phyloP scores from a whole-genome alignment of 2,113 vertebrate species.

The Genyomyrus donnyi region DNA sequence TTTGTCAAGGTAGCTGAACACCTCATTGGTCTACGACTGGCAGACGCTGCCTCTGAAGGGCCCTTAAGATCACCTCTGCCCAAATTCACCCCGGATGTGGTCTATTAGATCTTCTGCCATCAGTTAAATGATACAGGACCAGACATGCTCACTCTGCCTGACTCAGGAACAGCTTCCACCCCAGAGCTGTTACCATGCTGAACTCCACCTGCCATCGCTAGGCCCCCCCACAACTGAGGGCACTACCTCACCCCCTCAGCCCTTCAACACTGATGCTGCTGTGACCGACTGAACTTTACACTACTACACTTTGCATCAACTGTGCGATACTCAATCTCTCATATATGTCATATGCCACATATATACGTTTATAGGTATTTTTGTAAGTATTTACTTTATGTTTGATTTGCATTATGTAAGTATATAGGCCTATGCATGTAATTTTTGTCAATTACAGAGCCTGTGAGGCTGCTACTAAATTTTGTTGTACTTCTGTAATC shows the following conservation, averaged over 20 bases:
- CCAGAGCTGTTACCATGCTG: background rate
- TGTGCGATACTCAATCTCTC: background rate
- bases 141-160: background rate
- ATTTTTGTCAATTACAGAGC: background rate
- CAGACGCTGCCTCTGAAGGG: background rate
- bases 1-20: background rate
- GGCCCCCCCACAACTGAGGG: background rate
- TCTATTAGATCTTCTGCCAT: background rate
- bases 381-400: background rate
- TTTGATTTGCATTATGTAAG: background rate
- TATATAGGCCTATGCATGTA: background rate
- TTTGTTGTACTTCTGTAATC: background rate
- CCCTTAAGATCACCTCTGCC: background rate
- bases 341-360: background rate
- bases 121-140: background rate
- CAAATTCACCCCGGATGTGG: background rate
- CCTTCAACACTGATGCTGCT: background rate
- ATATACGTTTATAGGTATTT: background rate
- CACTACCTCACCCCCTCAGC: background rate
- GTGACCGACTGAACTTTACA: background rate
- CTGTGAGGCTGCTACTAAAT: background rate
- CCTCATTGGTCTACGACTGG: background rate
- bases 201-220: background rate
- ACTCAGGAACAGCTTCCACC: background rate
- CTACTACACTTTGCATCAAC: background rate